Percentiles rank a stretch among this genome's conserved stretches.
Conservation (phyloP, 2,797 vertebrate species). For the Hozukius guyotensis region DNA sequence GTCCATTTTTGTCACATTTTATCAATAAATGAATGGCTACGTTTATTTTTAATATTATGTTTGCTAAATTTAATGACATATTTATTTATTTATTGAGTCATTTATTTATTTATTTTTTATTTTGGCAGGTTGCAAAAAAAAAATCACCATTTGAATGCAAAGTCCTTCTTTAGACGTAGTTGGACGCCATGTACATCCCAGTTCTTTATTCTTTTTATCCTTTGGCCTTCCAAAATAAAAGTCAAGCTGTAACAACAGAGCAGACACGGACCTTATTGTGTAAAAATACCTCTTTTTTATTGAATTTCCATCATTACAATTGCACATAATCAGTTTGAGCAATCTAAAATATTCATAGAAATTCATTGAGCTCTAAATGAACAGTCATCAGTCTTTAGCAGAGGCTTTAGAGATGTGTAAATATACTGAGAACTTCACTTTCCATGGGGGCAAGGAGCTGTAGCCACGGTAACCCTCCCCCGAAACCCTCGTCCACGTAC, state of each 20-base stretch:
- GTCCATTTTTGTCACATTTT: too few species aligned
- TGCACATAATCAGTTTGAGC: constrained; percentile 78
- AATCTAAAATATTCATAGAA: constrained; percentile 77
- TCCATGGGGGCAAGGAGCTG: constrained; percentile 34
- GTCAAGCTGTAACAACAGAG: constrained; percentile 8
- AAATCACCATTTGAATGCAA: too few species aligned
- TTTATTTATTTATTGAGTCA: too few species aligned
- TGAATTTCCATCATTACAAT: constrained; percentile 76
- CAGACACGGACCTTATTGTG: constrained; percentile 50
- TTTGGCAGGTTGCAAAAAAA: too few species aligned
- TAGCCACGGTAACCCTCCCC: constrained; percentile 15
- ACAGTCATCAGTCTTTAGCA: constrained; percentile 79
- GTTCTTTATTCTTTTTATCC: too few species aligned
- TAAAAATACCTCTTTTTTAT: constrained; percentile 83
- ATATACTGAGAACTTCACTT: constrained; percentile 75
- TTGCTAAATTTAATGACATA: too few species aligned
- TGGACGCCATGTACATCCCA: too few species aligned
- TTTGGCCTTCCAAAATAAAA: background rate
- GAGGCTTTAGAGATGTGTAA: constrained; percentile 67
- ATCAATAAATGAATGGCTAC: too few species aligned
- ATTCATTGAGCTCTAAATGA: constrained; percentile 72
- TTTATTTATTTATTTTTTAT: too few species aligned
- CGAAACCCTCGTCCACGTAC: constrained; percentile 44
- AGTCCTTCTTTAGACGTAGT: too few species aligned
- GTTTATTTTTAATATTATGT: too few species aligned